A percentile compares a stretch with the other conserved stretches of the same genome.
Evolutionary conservation across 1,140 invertebrate genomes (phyloP).

Genomic region (Temnothorax nylanderi): DNA sequence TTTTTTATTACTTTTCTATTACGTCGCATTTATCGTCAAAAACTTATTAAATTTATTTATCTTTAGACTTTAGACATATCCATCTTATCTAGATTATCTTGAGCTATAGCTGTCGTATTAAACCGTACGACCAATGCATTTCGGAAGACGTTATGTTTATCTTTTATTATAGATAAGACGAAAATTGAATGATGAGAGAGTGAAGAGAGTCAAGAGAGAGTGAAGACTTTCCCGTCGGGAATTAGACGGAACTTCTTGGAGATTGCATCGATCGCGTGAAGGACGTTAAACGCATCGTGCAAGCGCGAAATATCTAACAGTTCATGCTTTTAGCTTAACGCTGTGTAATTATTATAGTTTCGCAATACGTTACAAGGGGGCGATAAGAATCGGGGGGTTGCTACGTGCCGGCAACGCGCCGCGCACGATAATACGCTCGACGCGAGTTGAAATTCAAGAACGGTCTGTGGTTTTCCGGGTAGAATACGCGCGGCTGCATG

Average conservation of each 20-base stretch:
- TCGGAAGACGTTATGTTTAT: conserved; percentile 30
- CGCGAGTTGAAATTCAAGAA: conserved; percentile 55
- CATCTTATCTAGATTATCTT: not conserved
- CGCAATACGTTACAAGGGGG: conserved; percentile 49
- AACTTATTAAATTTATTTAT: not conserved
- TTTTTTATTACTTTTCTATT: not conserved
- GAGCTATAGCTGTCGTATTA: not conserved
- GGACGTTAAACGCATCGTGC: conserved; percentile 43
- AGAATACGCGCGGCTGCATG: conserved; percentile 20
- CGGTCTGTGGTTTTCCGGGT: conserved; percentile 3
- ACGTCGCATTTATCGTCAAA: not conserved
- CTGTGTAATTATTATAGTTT: conserved; percentile 59
- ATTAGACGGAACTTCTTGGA: conserved; percentile 33
- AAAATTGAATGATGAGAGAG: conserved; percentile 51
- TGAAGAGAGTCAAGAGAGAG: conserved; percentile 14
- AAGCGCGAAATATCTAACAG: conserved; percentile 47
- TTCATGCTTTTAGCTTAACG: conserved; percentile 46
- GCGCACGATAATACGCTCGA: conserved; percentile 42
- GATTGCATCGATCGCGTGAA: conserved; percentile 48
- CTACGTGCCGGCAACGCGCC: conserved; percentile 34
- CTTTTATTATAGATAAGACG: conserved; percentile 40
- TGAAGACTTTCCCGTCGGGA: conserved; percentile 25
- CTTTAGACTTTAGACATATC: not conserved
- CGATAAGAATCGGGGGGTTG: conserved; percentile 48
- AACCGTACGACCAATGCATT: not conserved